Evolutionary conservation across 2,888 invertebrate genomes (phyloP), one percentile per base, ranked within the genome.

Genomic region (Aromia moschata): DNA sequence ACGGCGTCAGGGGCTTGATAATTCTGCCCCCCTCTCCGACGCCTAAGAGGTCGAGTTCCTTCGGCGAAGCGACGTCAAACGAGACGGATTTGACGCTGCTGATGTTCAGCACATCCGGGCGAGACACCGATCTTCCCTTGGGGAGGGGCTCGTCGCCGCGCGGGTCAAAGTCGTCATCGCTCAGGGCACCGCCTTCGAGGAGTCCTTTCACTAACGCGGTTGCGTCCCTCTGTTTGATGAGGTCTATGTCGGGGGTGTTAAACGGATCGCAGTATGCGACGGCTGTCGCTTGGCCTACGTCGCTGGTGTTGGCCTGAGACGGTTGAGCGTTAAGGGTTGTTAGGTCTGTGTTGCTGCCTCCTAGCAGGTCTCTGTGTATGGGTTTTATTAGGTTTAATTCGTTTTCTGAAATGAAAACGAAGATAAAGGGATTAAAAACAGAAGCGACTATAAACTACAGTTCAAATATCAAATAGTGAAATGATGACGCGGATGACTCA

Each of bases 151-250:
- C 90, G 59, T 85, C 86, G 0, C 87, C 90, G 59, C 93, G 83
- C 0, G 93, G 93, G 81, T 94, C 89, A 76, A 94, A 94, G 71
- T 93, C 92, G 46, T 91, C 90, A 82, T 93, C 92, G 84, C 84
- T 40, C 16, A 52, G 20, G 43, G 18, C 33, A 33, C 53, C 38
- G 82, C 81, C 62, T 10, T 17, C 9, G 11, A 93, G 83, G 9
- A 93, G 79, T 78, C 93, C 93, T 73, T 89, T 86, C 79, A 93
- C 93, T 1, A 92, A 87, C 25, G 87, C 86, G 0, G 93, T 92
- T 0, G 94, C 94, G 74, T 94, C 94, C n/a, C n/a, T n/a, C n/a
- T n/a, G n/a, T n/a, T n/a, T n/a, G n/a, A n/a, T n/a, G n/a, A n/a
- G n/a, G n/a, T n/a, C n/a, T n/a, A n/a, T n/a, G n/a, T n/a, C n/a